Evolutionary conservation across 2,888 invertebrate genomes (phyloP), one percentile per base, ranked within the genome.

Genomic region (Melieria omissa): DNA sequence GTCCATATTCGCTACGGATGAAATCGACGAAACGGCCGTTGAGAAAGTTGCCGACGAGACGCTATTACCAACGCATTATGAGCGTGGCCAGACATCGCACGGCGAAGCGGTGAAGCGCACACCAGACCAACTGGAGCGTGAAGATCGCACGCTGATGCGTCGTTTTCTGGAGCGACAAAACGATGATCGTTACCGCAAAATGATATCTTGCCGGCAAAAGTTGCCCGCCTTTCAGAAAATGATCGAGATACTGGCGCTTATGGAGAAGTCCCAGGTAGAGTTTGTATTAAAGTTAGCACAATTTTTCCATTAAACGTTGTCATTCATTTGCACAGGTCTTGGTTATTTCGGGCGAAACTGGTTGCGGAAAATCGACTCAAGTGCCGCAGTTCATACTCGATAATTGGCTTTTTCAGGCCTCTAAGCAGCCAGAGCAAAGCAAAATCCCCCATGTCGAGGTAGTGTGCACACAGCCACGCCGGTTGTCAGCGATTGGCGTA

Each of bases 301-400:
- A 55, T 9, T 16, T 14, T 62, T 14, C 3, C 29, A 4, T 10
- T 7, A 12, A 60, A 14, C n/a, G 52, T 47, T 61, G 6, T n/a
- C 45, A 10, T 54, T 6, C n/a, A 64, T 10, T 29, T 41, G 5
- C 29, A 29, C 10, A 78, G 41, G 82, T 85, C 3, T 78, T 85
- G 29, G 93, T 95, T 0, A 92, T 95, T 77, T 93, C 93, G 61
- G 95, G 95, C 4, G 94, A 94, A 84, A 95, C 95, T 0, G 95
- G 95, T 0, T 95, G 94, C 79, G 95, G 94, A 64, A 95, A 95
- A 86, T 93, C 93, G 82, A 93, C 93, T 0, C 93, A 97, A 90
- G 93, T 98, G n/a, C 97, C 97, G 0, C 98, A 98, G 86, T 97
- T 94, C 86, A 91, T 98, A 61, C 85, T 98, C 45, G 98, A 98